Evolutionary conservation across 2,113 vertebrate species (phyloP), one percentile per base, ranked within the genome.

Genomic region (Choloepus hoffmanni): DNA sequence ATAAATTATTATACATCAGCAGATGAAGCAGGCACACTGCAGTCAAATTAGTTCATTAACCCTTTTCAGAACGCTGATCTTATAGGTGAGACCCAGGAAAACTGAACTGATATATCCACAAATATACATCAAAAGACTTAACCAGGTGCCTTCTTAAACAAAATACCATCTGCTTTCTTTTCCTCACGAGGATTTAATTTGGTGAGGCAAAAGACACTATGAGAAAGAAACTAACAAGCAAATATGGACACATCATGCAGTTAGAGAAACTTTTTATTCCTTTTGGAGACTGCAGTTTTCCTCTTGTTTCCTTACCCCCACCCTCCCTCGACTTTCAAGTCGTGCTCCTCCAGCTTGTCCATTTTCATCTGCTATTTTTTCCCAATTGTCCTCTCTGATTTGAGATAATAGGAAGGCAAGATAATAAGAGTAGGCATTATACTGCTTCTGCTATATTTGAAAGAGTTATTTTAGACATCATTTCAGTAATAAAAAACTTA

Each of bases 1-100:
- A 63, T 86, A 95, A 96, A 95, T 95, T 36, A 83, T 62, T 94
- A 74, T 43, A 85, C 43, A 94, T 86, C 92, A 90, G n/a, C 45
- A 84, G 36, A 50, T 36, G 60, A 79, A 90, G 24, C 81, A 94
- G 73, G n/a, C 24, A 73, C 3, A 45, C 30, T 77, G 16, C 36
- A 74, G 45, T 76, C 48, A 92, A 94, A 94, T 68, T 85, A 78
- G 86, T 43, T 95, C 63, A 92, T 94, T 95, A 94, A 76, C 70
- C 53, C 68, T 74, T 67, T 93, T 72, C n/a, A 90, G 30, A 92
- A 78, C 40, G 36, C 77, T 89, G 65, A 74, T 73, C 24, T 77
- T 95, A 68, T 9, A 77, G 33, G 78, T 53, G 21, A 95, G 55
- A 76, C 5, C 11, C 36, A 90, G 43, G 43, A 96, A 95, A 88